Base-by-base conservation (phyloP, 2,888 invertebrate species). In the Odontocerum albicorne region DNA sequence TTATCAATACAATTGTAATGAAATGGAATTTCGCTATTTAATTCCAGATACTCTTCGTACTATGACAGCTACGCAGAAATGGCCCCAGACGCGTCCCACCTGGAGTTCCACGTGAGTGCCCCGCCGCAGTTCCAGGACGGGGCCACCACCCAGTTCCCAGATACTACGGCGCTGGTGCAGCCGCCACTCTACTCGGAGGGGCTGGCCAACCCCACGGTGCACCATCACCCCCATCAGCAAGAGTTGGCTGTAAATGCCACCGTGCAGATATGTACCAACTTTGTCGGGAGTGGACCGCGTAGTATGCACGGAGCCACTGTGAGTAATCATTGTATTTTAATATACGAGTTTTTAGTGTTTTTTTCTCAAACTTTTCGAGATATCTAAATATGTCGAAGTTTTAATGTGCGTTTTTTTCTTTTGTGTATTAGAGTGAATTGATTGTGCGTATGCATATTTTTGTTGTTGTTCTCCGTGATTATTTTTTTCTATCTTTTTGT, bases 61-160 rank as follows among this genome's bases (percentile, higher is more conserved):
- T 67, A 68, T 62, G 55, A 70, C 66, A 43, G 51, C n/a, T 36
- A 54, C 12, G n/a, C n/a, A n/a, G n/a, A n/a, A n/a, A n/a, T n/a
- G n/a, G 51, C 45, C 13, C 27, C 36, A 10, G 57, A 57, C 59
- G 65, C 63, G 60, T 40, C 40, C 15, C 50, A 50, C 69, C 49
- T 72, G 73, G 50, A 66, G 65, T 74, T 72, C 67, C 72, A 72
- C 68, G 77, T 77, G 67, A 75, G 74, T 0, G 77, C 77, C 0
- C 61, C 61, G 17, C 75, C 75, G 7, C 77, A 77, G 71, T 78
- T 78, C 72, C 78, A 78, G 63, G 77, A 78, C 62, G 77, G 77
- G 42, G 77, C 74, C 20, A 22, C 22, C n/a, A 42, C 47, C 16
- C 49, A 49, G 40, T 32, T 31, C 33, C 49, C 39, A 33, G 44